Percentiles rank a stretch among this genome's conserved stretches.
Conservation (phyloP, 2,113 vertebrate species). For the Cebidichthys violaceus region DNA sequence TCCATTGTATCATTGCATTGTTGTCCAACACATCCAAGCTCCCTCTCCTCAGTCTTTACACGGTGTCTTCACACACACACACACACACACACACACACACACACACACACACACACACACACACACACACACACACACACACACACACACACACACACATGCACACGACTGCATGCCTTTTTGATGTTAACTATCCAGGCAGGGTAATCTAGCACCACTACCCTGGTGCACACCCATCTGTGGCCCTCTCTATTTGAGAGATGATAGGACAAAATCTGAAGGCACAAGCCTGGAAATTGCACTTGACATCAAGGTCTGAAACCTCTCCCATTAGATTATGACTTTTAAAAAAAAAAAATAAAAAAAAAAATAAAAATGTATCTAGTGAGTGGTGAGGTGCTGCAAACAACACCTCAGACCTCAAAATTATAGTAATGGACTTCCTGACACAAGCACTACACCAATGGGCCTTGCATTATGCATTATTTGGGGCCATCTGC, state of each 20-base stretch:
- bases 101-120: background rate
- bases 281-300: conserved; percentile 45
- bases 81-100: background rate
- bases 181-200: conserved; percentile 27
- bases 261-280: conserved; percentile 44
- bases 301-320: conserved; percentile 63
- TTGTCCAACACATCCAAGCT: background rate
- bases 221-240: conserved; percentile 7
- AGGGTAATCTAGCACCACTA: background rate
- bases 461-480: conserved; percentile 67
- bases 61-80: background rate
- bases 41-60: background rate
- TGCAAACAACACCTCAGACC: conserved; percentile 51
- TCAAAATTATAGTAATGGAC: conserved; percentile 65
- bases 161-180: background rate
- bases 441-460: conserved; percentile 59
- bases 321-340: conserved; percentile 41
- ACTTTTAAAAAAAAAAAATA: conserved; percentile 17
- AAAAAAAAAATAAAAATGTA: background rate
- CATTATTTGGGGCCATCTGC: conserved; percentile 67
- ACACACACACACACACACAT: background rate
- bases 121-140: background rate
- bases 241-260: conserved; percentile 3
- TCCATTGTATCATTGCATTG: background rate
- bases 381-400: conserved; percentile 15